Base-by-base conservation (phyloP, 2,113 vertebrate species). In the Capreolus pygargus region DNA sequence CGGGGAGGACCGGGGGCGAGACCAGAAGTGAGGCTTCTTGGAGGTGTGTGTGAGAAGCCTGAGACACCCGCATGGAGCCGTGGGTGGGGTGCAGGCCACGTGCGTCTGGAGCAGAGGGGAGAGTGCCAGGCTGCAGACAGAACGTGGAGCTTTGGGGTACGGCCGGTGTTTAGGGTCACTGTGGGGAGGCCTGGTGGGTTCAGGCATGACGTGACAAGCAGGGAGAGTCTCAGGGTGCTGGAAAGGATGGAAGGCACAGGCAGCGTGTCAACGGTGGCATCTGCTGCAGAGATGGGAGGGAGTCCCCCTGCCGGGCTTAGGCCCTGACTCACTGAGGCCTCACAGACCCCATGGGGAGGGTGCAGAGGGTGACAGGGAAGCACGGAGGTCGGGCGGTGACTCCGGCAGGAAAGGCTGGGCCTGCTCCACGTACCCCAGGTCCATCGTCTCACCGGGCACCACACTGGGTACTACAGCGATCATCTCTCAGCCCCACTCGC, bases 261-360 rank as follows among this genome's bases (percentile, higher is more conserved):
- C 17, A 7, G 6, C 0, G 2, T 2, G 4, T 7, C 15, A 8
- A 55, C 4, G 14, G 30, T 1, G 1, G 19, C 2, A 16, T 25
- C 4, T 43, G 58, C 58, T 33, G 19, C 5, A 36, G 52, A 57
- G 25, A 9, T 1, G 0, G 0, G 19, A 74, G 78, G 2, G 43
- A 33, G 28, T 15, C 50, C n/a, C 12, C 6, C 4, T 13, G 89
- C 30, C 0, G 5, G 84, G 39, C n/a, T 39, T 6, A 25, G 70
- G 70, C 17, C 25, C 61, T 2, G 10, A 27, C n/a, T 74, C 25
- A 0, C 21, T 4, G 52, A 23, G 2, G 52, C 70, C 52, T 45
- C 84, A 30, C 5, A 45, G 45, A 45, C 45, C 45, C 45, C 45
- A 45, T 45, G 9, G 11, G 54, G 55, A 81, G 30, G 54, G 82